These are phyloP conservation scores for Bombus picipes DNA, from an alignment of 1,140 invertebrate species.

Conservation along the genomic window DNA sequence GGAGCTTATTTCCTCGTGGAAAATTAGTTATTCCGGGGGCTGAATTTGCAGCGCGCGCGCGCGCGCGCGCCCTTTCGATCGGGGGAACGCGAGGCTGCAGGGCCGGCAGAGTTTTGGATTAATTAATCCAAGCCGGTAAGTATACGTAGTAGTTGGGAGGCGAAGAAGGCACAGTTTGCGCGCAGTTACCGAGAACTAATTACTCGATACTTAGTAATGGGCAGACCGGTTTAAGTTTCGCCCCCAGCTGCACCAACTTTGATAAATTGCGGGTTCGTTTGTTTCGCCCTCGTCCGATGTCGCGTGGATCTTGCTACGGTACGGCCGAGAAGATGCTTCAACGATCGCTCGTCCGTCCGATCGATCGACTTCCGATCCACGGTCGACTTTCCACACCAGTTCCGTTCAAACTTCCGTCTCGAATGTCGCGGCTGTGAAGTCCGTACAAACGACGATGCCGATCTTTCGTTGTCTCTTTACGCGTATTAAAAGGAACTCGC, in stretches of 20 bases:
- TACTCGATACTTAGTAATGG: constrained; percentile 61
- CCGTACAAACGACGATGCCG: no score
- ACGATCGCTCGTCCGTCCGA: no score
- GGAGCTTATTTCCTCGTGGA: neutral
- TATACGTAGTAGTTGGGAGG: neutral
- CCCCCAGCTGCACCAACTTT: constrained; percentile 53
- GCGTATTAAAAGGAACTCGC: no score
- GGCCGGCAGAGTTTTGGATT: constrained; percentile 28
- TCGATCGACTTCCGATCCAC: no score
- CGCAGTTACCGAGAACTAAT: constrained; percentile 56
- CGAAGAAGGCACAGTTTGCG: constrained; percentile 56
- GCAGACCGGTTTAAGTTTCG: constrained; percentile 49
- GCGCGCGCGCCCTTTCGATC: constrained; percentile 1
- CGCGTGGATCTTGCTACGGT: neutral
- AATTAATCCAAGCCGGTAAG: constrained; percentile 53
- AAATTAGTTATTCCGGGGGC: neutral
- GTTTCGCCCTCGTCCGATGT: constrained; percentile 41
- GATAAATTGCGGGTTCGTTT: constrained; percentile 59
- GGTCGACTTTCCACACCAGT: no score
- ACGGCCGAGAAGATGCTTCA: neutral
- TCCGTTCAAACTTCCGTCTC: no score
- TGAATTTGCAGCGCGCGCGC: neutral
- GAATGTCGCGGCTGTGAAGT: no score
- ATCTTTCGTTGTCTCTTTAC: no score
- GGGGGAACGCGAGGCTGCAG: neutral